A percentile compares a stretch with the other conserved stretches of the same genome.
These are phyloP conservation scores for Nesogale talazaci DNA, from an alignment of 2,113 vertebrate species.

Conservation along the genomic window DNA sequence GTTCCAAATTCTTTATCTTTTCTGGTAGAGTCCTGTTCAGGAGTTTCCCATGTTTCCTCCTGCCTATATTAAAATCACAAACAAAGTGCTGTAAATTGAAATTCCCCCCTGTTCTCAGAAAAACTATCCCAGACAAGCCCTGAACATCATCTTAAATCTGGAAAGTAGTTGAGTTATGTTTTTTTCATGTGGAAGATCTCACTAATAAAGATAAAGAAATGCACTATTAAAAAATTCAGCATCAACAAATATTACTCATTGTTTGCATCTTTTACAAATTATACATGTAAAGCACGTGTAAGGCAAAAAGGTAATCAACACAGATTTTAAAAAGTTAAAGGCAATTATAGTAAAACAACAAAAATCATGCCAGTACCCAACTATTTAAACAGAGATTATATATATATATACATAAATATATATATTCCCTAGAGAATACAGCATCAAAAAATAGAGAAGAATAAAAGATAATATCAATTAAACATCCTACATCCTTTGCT, in stretches of 20 bases:
- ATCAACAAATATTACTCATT: neutral
- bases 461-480: neutral
- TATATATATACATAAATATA: constrained; percentile 4
- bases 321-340: neutral
- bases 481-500: neutral
- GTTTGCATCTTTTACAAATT: neutral
- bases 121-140: neutral
- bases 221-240: neutral
- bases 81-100: neutral
- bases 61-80: neutral
- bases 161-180: no score
- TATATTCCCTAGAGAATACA: neutral
- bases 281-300: neutral
- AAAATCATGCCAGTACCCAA: neutral
- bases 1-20: constrained; percentile 38
- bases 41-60: constrained; percentile 19
- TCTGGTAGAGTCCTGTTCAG: neutral
- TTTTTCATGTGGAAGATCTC: neutral
- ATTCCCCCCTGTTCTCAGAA: neutral
- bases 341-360: neutral
- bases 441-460: neutral
- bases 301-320: neutral
- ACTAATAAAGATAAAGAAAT: neutral
- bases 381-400: neutral
- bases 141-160: no score